Percentiles rank a stretch among this genome's conserved stretches.
Conservation (phyloP, 2,888 invertebrate genomes). For the Linyphia triangularis region DNA sequence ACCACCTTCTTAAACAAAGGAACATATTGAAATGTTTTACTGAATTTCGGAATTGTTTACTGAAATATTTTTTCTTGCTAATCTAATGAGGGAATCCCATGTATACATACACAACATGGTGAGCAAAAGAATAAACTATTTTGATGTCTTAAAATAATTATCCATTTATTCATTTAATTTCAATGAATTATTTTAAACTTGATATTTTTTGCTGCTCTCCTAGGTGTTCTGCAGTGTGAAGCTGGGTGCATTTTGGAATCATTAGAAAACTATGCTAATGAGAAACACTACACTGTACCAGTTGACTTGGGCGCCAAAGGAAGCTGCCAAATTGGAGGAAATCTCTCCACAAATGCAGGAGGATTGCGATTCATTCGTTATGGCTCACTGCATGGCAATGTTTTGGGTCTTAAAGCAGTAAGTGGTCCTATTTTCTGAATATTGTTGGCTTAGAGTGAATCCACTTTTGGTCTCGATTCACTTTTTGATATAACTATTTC, state of each 20-base stretch:
- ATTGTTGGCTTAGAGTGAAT: not conserved
- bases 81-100: no score
- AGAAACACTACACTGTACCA: constrained; percentile 92
- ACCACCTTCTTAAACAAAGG: no score
- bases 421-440: constrained; percentile 74
- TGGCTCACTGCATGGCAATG: constrained; percentile 94
- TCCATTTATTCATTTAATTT: not conserved
- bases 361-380: constrained; percentile 95
- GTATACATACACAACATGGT: no score
- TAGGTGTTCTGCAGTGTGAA: constrained; percentile 90
- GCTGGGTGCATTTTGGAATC: constrained; percentile 96
- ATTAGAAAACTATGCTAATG: constrained; percentile 87
- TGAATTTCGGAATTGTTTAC: no score
- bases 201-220: not conserved
- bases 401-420: constrained; percentile 95
- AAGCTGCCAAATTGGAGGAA: constrained; percentile 96
- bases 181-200: not conserved
- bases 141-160: not conserved
- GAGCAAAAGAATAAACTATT: no score
- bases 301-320: constrained; percentile 98
- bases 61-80: no score
- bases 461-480: not conserved
- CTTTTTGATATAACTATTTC: not conserved
- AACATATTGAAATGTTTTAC: no score
- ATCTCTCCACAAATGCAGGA: constrained; percentile 97